Percentiles rank a stretch among this genome's conserved stretches.
Evolutionary conservation across 2,113 vertebrate genomes (phyloP).

Genomic region (Anoura caudifer): DNA sequence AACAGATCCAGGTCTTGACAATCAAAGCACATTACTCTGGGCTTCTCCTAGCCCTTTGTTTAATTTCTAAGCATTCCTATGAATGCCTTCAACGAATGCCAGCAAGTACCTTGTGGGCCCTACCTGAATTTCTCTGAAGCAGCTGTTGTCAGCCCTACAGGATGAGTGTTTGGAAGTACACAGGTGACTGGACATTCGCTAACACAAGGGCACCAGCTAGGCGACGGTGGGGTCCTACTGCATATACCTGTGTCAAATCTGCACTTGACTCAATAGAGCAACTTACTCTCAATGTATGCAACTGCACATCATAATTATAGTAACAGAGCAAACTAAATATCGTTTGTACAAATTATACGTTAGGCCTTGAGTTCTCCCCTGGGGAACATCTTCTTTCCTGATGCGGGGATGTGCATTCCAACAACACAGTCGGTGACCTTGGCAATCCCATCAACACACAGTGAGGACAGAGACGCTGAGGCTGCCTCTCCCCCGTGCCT

Average conservation of each 20-base stretch:
- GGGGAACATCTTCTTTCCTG: constrained; percentile 80
- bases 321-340: constrained; percentile 88
- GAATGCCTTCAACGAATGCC: constrained; percentile 77
- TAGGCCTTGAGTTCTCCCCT: constrained; percentile 83
- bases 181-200: constrained; percentile 70
- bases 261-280: constrained; percentile 79
- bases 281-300: constrained; percentile 84
- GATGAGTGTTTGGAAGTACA: constrained; percentile 69
- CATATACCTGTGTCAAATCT: constrained; percentile 78
- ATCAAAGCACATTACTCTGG: constrained; percentile 55
- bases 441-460: constrained; percentile 72
- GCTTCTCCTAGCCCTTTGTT: constrained; percentile 53
- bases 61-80: constrained; percentile 60
- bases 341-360: constrained; percentile 89
- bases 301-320: constrained; percentile 87
- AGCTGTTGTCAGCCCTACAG: constrained; percentile 75
- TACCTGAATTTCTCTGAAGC: constrained; percentile 84
- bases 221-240: constrained; percentile 74
- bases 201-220: constrained; percentile 63
- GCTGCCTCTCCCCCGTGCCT: constrained; percentile 63
- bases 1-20: neutral
- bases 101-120: constrained; percentile 68
- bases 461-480: constrained; percentile 50
- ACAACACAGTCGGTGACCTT: constrained; percentile 74
- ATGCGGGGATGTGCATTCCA: constrained; percentile 77